Evolutionary conservation across 2,113 vertebrate species (phyloP), one percentile per base, ranked within the genome.

Genomic region (Corvus cornix): DNA sequence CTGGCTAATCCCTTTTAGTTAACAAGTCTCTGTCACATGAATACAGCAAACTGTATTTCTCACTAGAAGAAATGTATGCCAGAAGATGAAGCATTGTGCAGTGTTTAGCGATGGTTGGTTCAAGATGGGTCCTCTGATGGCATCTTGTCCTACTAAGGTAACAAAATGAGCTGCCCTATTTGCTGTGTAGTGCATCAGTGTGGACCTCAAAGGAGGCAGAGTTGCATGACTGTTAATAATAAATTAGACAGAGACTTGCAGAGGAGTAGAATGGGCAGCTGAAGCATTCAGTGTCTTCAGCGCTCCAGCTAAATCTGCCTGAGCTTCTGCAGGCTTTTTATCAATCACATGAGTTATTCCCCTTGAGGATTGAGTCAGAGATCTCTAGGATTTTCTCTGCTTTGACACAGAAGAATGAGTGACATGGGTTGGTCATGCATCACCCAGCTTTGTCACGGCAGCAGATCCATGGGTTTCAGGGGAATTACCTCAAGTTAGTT

Each of bases 81-180:
- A 58, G 48, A 55, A 74, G 33, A 31, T 21, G 10, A 74, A 53
- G 16, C 1, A 3, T 79, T 89, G 63, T 53, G 26, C 9, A 11
- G 27, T 21, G 17, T 39, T n/a, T 28, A 72, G 53, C 21, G 46
- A 17, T 48, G 10, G 11, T 13, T 63, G 2, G 80, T 44, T 79
- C 39, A 86, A 67, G 39, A 27, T 7, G 12, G 18, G 35, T 60
- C 3, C 21, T 69, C 60, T 48, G n/a, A 21, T 4, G 67, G 14
- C 3, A 3, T 68, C 31, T 63, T 41, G 11, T 33, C 18, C 49
- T 63, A 2, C 28, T 0, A 2, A 41, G 11, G 31, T 5, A 31
- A 26, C 20, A 78, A 63, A 68, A 69, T n/a, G 7, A 53, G 16
- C 9, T 80, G 18, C 19, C 14, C 10, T 44, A 11, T 35, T 88